These are phyloP conservation scores for Carassius gibelio DNA, from an alignment of 2,113 vertebrate species.

Conservation along the genomic window DNA sequence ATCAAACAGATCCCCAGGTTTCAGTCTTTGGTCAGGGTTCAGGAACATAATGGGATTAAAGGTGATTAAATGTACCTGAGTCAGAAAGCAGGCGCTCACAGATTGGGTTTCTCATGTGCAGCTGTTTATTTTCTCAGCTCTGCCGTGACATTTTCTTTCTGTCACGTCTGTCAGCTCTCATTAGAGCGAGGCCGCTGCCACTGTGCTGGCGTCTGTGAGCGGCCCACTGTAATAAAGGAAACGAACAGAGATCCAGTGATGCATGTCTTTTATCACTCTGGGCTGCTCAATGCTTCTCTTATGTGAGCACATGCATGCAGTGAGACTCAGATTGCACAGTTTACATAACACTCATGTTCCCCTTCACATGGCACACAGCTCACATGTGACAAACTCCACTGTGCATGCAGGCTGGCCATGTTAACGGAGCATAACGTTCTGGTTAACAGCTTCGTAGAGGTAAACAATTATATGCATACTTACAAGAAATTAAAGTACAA, in stretches of 20 bases:
- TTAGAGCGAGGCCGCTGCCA: slow-evolving; percentile 65
- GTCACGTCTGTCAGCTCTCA: slow-evolving; percentile 71
- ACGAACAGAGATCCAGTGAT: slow-evolving; percentile 39
- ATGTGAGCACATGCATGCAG: slow-evolving; percentile 6
- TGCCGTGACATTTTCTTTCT: slow-evolving; percentile 63
- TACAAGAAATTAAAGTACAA: background rate
- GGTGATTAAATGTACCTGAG: slow-evolving; percentile 61
- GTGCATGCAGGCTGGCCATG: background rate
- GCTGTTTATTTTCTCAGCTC: slow-evolving; percentile 75
- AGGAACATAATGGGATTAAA: slow-evolving; percentile 55
- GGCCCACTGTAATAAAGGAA: slow-evolving; percentile 60
- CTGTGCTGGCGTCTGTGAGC: slow-evolving; percentile 57
- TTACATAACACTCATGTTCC: slow-evolving; percentile 26
- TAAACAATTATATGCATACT: background rate
- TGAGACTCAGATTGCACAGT: background rate
- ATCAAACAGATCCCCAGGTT: slow-evolving; percentile 14
- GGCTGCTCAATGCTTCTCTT: slow-evolving; percentile 12
- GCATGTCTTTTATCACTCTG: slow-evolving; percentile 22
- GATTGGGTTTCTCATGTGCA: slow-evolving; percentile 63
- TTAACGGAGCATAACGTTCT: background rate
- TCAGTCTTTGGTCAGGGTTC: slow-evolving; percentile 31
- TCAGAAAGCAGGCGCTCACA: slow-evolving; percentile 59
- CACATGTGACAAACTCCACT: background rate
- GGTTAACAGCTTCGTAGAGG: background rate
- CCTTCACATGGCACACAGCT: background rate